Percentiles rank a stretch among this genome's conserved stretches.
Conservation (phyloP, 2,113 vertebrate genomes). For the Urocitellus parryii region DNA sequence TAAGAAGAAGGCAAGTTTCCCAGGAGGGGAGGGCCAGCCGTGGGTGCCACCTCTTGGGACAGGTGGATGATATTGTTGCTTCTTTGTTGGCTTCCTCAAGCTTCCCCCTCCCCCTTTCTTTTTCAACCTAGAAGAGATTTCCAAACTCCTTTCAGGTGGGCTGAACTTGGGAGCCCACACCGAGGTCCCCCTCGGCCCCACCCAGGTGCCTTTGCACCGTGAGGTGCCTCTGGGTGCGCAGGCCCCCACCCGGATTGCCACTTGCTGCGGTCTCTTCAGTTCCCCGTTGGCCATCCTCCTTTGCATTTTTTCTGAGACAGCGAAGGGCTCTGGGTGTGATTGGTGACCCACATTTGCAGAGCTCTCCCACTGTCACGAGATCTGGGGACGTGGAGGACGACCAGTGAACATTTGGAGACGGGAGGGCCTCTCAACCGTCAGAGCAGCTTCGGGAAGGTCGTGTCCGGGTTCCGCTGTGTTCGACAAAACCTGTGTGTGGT, state of each 20-base stretch:
- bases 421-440: background rate
- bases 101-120: background rate
- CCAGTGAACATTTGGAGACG: constrained; percentile 63
- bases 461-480: background rate
- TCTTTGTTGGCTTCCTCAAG: background rate
- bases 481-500: background rate
- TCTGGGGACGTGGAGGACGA: background rate
- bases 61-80: background rate
- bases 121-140: background rate
- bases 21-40: background rate
- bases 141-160: background rate
- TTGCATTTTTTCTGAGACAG: background rate
- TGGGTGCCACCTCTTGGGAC: background rate
- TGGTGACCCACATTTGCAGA: background rate
- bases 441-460: background rate
- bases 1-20: background rate
- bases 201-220: rapidly evolving
- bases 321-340: background rate
- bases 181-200: background rate
- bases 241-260: no score
- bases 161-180: background rate
- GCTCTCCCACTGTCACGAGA: background rate
- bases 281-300: background rate
- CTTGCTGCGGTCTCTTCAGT: background rate
- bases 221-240: rapidly evolving